Percentiles rank a stretch among this genome's conserved stretches.
phyloP scores from a whole-genome alignment of 2,888 invertebrate species.

The Nemotelus pantherinus region DNA sequence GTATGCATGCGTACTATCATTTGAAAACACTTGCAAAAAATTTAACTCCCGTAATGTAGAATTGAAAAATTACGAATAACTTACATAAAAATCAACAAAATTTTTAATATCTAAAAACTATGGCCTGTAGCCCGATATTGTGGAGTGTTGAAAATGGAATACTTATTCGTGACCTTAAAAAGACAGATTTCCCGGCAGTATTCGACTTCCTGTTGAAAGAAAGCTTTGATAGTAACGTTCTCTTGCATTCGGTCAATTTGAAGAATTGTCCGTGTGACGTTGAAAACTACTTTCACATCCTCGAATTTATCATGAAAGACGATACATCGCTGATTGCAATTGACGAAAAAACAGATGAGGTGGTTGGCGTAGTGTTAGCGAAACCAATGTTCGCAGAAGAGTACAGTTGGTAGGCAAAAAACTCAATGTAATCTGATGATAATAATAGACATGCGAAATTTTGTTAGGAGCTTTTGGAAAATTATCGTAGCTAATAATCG shows the following conservation, averaged over 20 bases:
- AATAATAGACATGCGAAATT: not conserved
- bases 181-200: no score
- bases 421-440: not conserved
- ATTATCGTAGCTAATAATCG: not conserved
- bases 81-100: no score
- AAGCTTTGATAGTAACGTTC: not conserved
- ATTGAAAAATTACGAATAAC: no score
- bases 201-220: not conserved
- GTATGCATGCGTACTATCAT: no score
- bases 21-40: no score
- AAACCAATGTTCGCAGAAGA: slow-evolving; percentile 1
- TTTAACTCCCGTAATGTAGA: no score
- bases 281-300: not conserved
- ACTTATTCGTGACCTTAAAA: not conserved
- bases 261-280: not conserved
- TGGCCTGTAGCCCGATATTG: no score
- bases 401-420: slow-evolving; percentile 3
- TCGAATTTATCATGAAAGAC: slow-evolving; percentile 1
- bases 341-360: not conserved
- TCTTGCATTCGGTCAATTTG: not conserved
- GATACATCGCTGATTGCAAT: slow-evolving; percentile 7
- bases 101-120: no score
- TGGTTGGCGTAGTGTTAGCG: slow-evolving; percentile 5
- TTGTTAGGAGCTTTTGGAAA: slow-evolving; percentile 17
- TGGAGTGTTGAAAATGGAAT: no score